These are phyloP conservation scores for Taenioides sp. DNA, from an alignment of 2,797 vertebrate genomes.

Conservation along the genomic window DNA sequence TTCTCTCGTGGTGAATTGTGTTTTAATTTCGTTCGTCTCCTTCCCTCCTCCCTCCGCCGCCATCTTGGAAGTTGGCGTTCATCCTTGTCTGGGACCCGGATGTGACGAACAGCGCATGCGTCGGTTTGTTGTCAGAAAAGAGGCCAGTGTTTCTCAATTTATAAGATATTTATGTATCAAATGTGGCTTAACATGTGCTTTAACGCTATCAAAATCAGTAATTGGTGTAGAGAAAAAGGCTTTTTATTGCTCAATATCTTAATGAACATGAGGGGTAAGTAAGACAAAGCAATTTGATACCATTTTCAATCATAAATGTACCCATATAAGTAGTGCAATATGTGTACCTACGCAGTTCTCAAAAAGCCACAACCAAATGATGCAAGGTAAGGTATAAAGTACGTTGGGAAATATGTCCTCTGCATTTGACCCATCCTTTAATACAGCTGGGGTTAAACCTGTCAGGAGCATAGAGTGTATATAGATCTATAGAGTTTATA, in stretches of 20 bases:
- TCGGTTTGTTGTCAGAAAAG: background rate
- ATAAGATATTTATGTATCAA: background rate
- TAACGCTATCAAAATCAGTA: background rate
- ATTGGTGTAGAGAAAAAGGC: no score
- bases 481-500: no score
- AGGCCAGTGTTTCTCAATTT: background rate
- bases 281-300: background rate
- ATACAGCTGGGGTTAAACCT: no score
- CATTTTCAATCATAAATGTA: background rate
- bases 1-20: constrained; percentile 97
- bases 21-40: constrained; percentile 99
- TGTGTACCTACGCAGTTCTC: no score
- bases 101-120: constrained; percentile 84
- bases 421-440: no score
- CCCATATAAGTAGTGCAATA: background rate
- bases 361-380: no score
- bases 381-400: no score
- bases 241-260: background rate
- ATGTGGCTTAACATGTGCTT: background rate
- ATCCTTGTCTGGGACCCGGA: constrained; percentile 92
- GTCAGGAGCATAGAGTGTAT: no score
- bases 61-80: constrained; percentile 98
- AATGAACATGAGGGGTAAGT: background rate
- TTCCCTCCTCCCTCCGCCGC: constrained; percentile 98
- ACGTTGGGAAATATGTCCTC: no score